Evolutionary conservation across 1,140 invertebrate genomes (phyloP).

Genomic region (Trachelipus rathkii): DNA sequence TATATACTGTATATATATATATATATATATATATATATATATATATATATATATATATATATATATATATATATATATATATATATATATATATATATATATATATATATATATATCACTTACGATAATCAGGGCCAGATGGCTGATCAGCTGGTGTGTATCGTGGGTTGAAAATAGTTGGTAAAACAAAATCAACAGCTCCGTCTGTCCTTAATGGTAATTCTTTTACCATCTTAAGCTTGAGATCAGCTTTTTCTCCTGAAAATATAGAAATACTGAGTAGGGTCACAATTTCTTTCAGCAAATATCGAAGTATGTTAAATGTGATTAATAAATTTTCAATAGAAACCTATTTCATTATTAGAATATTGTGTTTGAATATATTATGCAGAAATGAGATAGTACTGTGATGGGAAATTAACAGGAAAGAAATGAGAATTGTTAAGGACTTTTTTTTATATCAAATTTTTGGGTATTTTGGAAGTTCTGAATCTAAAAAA

Average conservation of each 20-base stretch:
- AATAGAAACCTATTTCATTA: neutral
- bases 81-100: neutral
- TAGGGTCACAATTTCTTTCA: neutral
- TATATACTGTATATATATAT: neutral
- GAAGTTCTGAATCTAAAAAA: too few species aligned
- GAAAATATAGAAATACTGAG: neutral
- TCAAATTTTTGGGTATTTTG: too few species aligned
- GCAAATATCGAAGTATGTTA: neutral
- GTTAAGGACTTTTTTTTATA: too few species aligned
- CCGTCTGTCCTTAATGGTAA: constrained; percentile 31
- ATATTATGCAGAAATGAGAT: too few species aligned
- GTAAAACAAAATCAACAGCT: constrained; percentile 32
- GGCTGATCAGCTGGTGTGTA: constrained; percentile 21
- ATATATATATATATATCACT: neutral
- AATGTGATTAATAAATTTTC: neutral
- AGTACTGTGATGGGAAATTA: too few species aligned
- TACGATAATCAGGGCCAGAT: neutral
- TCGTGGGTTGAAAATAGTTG: constrained; percentile 38
- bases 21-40: neutral
- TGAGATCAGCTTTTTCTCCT: constrained; percentile 23
- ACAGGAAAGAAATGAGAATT: too few species aligned
- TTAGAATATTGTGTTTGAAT: too few species aligned
- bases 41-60: neutral
- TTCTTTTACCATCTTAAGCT: constrained; percentile 29
- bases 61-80: neutral